Conservation (phyloP, 2,797 vertebrate species). For the Hoplostethus atlanticus region DNA sequence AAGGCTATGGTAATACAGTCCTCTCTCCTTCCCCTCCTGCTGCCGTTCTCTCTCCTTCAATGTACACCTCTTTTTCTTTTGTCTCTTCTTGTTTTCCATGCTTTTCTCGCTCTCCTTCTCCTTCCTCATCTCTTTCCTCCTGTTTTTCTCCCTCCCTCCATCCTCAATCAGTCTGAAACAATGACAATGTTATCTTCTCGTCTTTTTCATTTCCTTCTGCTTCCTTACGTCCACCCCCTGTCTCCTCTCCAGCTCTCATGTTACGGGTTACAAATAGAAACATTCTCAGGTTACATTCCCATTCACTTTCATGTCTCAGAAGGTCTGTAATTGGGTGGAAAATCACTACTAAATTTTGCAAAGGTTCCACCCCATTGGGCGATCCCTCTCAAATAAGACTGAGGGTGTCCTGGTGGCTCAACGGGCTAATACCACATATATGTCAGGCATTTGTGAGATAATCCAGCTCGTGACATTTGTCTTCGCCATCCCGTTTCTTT, state of each 20-base stretch:
- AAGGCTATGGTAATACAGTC: background rate
- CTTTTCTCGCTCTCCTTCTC: background rate
- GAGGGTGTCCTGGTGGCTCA: background rate
- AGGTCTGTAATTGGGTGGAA: constrained; percentile 6
- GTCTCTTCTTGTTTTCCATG: background rate
- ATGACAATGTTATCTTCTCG: background rate
- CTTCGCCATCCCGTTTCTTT: too few species aligned
- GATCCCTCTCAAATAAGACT: constrained; percentile 8
- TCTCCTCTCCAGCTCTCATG: constrained; percentile 10
- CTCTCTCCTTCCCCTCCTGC: background rate
- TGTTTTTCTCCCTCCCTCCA: background rate
- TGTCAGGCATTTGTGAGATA: too few species aligned
- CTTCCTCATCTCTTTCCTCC: background rate
- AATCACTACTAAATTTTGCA: constrained; percentile 27
- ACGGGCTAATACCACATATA: background rate
- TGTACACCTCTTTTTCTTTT: background rate
- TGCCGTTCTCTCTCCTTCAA: background rate
- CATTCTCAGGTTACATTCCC: constrained; percentile 33
- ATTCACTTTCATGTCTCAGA: constrained; percentile 24
- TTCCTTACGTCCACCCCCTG: background rate
- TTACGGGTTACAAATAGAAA: constrained; percentile 23
- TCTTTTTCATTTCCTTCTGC: background rate
- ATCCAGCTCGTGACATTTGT: too few species aligned
- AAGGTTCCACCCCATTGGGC: constrained; percentile 22
- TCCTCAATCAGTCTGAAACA: background rate